Base-by-base conservation (phyloP, 1,140 invertebrate genomes). In the Drosophila prosaltans region DNA sequence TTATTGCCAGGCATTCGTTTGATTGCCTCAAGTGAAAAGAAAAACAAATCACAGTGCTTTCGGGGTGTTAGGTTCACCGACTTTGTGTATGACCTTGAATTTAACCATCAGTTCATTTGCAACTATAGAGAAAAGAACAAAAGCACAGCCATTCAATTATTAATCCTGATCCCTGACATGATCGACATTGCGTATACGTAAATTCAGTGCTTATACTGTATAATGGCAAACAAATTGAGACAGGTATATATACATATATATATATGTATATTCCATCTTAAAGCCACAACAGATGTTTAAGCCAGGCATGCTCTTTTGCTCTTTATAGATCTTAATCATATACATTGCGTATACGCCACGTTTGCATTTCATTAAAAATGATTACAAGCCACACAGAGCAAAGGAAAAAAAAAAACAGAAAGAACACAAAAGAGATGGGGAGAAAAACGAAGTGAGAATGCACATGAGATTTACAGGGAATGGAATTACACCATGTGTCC, bases 321-420 rank as follows among this genome's bases (percentile, higher is more conserved):
- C 39, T 28, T 6, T 21, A 30, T 26, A 45, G 28, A 10, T 30
- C 51, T 80, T 80, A 54, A 60, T 59, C 62, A 43, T 66, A 55
- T 62, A 61, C 65, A 30, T 66, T 66, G 55, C 68, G 65, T 75
- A 82, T 83, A 75, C 75, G 75, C 63, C 10, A 64, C 68, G 79
- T 82, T 83, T 78, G 80, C 69, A 67, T 79, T 79, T 83, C 65
- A 82, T 83, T 83, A 82, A 79, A 61, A 70, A 62, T 48, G 63
- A 43, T 70, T 65, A 75, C 60, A 67, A 61, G 48, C 68, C 57
- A 63, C 43, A 45, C 11, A 71, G 28, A 30, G 28, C 45, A 8
- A 10, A 9, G 10, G 3, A 43, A 3, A 11, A 26, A 51, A 24
- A 51, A 10, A 51, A 7, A 32, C 21, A 7, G 21, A 21, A 16